phyloP scores from a whole-genome alignment of 1,140 invertebrate species.

The Dreissena polymorpha region DNA sequence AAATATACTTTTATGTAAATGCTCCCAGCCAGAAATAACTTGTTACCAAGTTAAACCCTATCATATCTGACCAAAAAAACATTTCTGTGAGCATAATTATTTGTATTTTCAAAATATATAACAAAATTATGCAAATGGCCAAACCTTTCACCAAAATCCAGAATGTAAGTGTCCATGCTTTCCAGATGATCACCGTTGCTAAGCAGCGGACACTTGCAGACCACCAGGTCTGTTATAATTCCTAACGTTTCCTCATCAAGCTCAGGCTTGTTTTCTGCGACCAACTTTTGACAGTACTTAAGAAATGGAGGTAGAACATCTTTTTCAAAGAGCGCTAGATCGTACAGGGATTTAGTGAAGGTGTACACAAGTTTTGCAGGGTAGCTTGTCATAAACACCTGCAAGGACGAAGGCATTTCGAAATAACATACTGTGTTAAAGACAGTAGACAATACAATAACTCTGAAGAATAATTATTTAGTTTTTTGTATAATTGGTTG shows the following conservation, averaged over 20 bases:
- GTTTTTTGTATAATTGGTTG: not conserved
- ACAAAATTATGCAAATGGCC: not conserved
- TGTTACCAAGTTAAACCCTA: no score
- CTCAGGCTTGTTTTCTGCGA: constrained; percentile 59
- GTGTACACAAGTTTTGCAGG: constrained; percentile 52
- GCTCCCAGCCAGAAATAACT: no score
- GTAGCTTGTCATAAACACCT: constrained; percentile 62
- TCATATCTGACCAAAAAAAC: no score
- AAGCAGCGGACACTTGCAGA: constrained; percentile 84
- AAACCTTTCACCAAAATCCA: constrained; percentile 65
- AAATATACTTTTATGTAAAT: no score
- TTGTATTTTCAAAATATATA: no score
- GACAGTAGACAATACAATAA: not conserved
- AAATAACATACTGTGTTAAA: not conserved
- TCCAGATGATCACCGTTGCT: constrained; percentile 60
- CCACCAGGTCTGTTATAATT: constrained; percentile 85
- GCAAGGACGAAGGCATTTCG: not conserved
- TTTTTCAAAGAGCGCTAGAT: constrained; percentile 74
- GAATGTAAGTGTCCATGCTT: constrained; percentile 44
- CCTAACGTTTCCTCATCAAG: constrained; percentile 78
- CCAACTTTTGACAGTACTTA: constrained; percentile 82
- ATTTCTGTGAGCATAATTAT: no score
- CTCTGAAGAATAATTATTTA: not conserved
- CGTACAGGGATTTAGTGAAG: constrained; percentile 64
- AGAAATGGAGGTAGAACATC: constrained; percentile 87